A percentile compares a stretch with the other conserved stretches of the same genome.
These are phyloP conservation scores for Gonocerus acuteangulatus DNA, from an alignment of 2,888 invertebrate species.

Conservation along the genomic window DNA sequence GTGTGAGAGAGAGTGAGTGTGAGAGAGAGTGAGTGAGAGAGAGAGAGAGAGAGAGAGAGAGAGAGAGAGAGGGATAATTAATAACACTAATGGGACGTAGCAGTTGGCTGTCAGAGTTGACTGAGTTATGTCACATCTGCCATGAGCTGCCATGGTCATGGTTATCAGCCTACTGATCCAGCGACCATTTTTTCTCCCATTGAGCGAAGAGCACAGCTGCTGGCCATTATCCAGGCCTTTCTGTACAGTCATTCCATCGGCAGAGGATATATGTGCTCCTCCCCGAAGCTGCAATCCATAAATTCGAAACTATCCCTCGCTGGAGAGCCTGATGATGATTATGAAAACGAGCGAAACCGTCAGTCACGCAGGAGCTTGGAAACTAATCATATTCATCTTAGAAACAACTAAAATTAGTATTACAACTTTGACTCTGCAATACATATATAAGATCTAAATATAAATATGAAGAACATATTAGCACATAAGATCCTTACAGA, in stretches of 20 bases:
- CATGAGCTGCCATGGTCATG: constrained; percentile 22
- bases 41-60: not conserved
- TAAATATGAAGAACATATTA: too few species aligned
- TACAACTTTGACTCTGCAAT: too few species aligned
- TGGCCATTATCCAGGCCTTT: constrained; percentile 21
- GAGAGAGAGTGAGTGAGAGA: not conserved
- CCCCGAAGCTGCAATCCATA: too few species aligned
- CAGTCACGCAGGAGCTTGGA: too few species aligned
- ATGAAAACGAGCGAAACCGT: too few species aligned
- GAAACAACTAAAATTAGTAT: too few species aligned
- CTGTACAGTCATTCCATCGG: constrained; percentile 8
- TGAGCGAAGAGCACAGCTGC: constrained; percentile 15
- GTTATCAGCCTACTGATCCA: constrained; percentile 19
- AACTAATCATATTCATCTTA: too few species aligned
- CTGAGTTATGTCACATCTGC: constrained; percentile 39
- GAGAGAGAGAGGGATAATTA: constrained; percentile 28
- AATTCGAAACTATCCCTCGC: too few species aligned
- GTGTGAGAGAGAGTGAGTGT: not conserved
- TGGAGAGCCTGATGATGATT: too few species aligned
- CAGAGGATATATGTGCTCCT: not conserved
- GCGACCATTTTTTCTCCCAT: constrained; percentile 16
- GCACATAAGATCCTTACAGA: too few species aligned
- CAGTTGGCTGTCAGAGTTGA: constrained; percentile 36
- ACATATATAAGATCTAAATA: too few species aligned
- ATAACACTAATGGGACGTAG: constrained; percentile 36